Conservation (phyloP, 2,888 invertebrate species). For the Apodemia duryi region DNA sequence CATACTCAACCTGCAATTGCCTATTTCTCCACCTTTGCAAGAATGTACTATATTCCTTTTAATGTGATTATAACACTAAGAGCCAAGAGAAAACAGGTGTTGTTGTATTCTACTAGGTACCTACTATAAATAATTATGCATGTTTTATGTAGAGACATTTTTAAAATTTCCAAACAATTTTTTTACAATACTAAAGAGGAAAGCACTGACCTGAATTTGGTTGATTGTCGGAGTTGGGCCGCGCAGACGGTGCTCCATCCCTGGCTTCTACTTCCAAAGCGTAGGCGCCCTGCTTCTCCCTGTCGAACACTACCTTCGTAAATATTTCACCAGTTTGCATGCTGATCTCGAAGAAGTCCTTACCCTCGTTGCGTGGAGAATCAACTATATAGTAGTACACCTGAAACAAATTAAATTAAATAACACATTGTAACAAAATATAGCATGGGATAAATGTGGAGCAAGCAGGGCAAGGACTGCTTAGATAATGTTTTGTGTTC, state of each 20-base stretch:
- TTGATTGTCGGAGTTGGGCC: conserved; percentile 95
- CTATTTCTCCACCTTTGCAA: too few species aligned
- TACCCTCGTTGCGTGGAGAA: conserved; percentile 94
- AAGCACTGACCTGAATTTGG: conserved; percentile 90
- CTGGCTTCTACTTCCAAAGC: conserved; percentile 97
- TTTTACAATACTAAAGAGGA: conserved; percentile 51
- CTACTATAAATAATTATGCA: too few species aligned
- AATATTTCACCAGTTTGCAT: conserved; percentile 96
- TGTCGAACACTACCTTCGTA: conserved; percentile 96
- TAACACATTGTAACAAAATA: not conserved
- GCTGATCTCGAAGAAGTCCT: conserved; percentile 98
- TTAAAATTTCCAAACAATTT: conserved; percentile 41
- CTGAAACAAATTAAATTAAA: conserved; percentile 61
- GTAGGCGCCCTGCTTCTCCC: conserved; percentile 98
- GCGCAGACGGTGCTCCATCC: conserved; percentile 97
- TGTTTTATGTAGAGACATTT: not conserved
- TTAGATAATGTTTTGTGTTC: too few species aligned
- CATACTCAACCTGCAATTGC: too few species aligned
- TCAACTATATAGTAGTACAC: conserved; percentile 96
- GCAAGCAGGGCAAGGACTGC: too few species aligned
- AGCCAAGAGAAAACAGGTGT: too few species aligned
- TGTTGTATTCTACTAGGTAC: too few species aligned
- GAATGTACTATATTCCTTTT: too few species aligned
- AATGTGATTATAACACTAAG: too few species aligned
- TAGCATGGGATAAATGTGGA: too few species aligned